Conservation (phyloP, 2,888 invertebrate genomes). For the Platycnemis pennipes region DNA sequence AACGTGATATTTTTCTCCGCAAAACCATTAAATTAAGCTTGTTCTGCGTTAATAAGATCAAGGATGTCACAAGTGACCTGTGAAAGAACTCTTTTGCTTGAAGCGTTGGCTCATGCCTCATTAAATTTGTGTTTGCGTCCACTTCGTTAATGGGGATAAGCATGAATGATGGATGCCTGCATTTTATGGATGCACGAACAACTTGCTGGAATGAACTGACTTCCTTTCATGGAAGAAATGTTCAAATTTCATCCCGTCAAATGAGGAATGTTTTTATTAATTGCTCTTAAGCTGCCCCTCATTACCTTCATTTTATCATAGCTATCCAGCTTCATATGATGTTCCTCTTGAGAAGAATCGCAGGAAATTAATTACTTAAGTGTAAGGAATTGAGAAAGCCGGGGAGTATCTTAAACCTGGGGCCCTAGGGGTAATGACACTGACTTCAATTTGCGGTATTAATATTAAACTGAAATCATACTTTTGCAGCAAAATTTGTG, state of each 20-base stretch:
- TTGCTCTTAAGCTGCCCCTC: neutral
- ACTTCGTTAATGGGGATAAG: neutral
- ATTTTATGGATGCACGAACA: too few relatives aligned
- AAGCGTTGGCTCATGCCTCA: neutral
- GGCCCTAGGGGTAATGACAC: too few relatives aligned
- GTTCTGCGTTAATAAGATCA: neutral
- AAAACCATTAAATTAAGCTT: neutral
- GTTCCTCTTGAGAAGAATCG: too few relatives aligned
- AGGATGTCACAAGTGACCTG: neutral
- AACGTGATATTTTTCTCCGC: too few relatives aligned
- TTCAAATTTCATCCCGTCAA: neutral
- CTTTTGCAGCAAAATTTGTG: too few relatives aligned
- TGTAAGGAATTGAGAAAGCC: too few relatives aligned
- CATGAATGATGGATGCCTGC: neutral
- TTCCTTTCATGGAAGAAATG: neutral
- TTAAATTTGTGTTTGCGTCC: conserved; percentile 28
- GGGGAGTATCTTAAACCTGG: too few relatives aligned
- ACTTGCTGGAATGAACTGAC: too few relatives aligned
- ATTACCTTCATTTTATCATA: neutral
- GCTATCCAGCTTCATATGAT: too few relatives aligned
- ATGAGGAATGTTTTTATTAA: neutral
- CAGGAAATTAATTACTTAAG: too few relatives aligned
- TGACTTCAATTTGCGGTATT: too few relatives aligned
- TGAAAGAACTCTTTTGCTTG: neutral
- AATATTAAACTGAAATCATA: too few relatives aligned